Base-by-base conservation (phyloP, 2,797 vertebrate genomes). In the Spea hammondii region DNA sequence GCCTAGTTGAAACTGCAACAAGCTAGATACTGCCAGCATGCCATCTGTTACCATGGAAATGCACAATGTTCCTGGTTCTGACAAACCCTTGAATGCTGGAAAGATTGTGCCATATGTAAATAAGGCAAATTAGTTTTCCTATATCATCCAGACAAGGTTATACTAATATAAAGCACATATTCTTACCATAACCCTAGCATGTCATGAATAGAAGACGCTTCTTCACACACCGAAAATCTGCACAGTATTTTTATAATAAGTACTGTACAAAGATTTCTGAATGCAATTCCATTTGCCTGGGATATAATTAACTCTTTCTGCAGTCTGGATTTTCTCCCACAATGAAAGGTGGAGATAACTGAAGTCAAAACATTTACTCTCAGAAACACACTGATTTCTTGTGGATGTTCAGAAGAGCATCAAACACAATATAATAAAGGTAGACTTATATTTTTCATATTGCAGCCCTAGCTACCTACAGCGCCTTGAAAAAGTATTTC, bases 1-100 rank as follows among this genome's bases (percentile, higher is more conserved):
- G 93, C 93, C 88, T 93, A 91, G 90, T 93, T 91, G 92, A 93
- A 92, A 92, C 90, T 93, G 89, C 93, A 92, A 92, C 89, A 91
- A 93, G 92, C 91, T 91, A 92, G 92, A 93, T 93, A 93, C 92
- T 93, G 92, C 91, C 92, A 93, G 92, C 92, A 93, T 93, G 92
- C 92, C 91, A 93, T 90, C 90, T 89, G 94, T 95, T 94, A 93
- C 94, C 94, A 95, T 95, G 94, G 94, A 92, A 94, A 95, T 94
- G 89, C 89, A 89, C 91, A 92, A 91, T 92, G 93, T 92, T 93
- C 92, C 92, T 92, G 92, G 92, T 92, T 92, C 92, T 92, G 90
- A 94, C 92, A 92, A 92, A 92, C 92, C 91, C 91, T 93, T 92
- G 91, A 92, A 92, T 92, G 90, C 92, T 93, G 92, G 89, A 92